phyloP scores from a whole-genome alignment of 2,113 vertebrate species.

The Beaufortia kweichowensis region DNA sequence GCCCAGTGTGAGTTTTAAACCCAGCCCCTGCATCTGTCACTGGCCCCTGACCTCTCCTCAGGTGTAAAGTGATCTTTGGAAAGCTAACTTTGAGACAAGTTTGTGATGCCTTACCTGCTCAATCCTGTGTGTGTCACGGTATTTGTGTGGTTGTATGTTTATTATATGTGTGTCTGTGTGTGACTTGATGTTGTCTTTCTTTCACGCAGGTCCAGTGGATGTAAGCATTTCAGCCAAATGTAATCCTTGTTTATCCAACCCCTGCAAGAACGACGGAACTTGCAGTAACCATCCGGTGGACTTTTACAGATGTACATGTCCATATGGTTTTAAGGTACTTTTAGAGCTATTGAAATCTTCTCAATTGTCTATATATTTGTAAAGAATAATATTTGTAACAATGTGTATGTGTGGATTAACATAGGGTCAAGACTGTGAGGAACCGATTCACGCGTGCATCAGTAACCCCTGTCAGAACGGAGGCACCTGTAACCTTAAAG shows the following conservation, averaged over 20 bases:
- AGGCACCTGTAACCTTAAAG: constrained; percentile 93
- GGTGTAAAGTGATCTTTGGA: constrained; percentile 36
- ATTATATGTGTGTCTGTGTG: constrained; percentile 21
- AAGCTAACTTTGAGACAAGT: neutral
- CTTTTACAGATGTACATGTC: constrained; percentile 95
- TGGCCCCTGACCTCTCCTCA: constrained; percentile 43
- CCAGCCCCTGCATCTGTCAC: constrained; percentile 47
- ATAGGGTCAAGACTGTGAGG: constrained; percentile 94
- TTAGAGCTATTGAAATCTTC: no score
- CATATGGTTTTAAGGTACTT: constrained; percentile 97
- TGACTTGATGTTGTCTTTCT: constrained; percentile 25
- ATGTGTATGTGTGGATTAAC: constrained; percentile 26
- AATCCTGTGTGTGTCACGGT: constrained; percentile 6
- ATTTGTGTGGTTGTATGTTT: constrained; percentile 4
- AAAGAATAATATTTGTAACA: neutral
- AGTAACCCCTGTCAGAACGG: constrained; percentile 89
- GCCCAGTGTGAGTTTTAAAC: constrained; percentile 62
- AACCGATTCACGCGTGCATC: constrained; percentile 93
- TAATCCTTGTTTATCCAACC: constrained; percentile 93
- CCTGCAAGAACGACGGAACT: constrained; percentile 95
- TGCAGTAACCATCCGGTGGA: constrained; percentile 93
- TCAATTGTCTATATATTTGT: neutral
- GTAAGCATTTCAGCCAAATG: constrained; percentile 92
- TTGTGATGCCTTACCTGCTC: constrained; percentile 27
- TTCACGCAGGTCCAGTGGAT: constrained; percentile 84